Percentiles rank a stretch among this genome's conserved stretches.
These are phyloP conservation scores for Tadarida brasiliensis DNA, from an alignment of 2,797 vertebrate genomes.

Conservation along the genomic window DNA sequence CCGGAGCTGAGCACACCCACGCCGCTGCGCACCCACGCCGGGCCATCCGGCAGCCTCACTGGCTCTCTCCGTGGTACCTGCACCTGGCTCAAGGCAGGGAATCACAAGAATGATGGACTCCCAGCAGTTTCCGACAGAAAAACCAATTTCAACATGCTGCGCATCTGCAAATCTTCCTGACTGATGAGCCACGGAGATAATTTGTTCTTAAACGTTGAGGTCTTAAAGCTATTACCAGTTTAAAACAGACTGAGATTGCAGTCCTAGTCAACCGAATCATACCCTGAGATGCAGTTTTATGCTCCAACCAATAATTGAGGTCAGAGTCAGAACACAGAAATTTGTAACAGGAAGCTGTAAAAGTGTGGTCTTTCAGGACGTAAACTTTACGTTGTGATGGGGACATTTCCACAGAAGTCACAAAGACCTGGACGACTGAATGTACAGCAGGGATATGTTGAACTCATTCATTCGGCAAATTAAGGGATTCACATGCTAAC, in stretches of 20 bases:
- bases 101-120: too few species aligned
- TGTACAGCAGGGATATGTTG: neutral
- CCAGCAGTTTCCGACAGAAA: neutral
- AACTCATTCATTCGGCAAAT: neutral
- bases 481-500: neutral
- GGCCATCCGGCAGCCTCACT: too few species aligned
- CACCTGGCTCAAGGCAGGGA: too few species aligned
- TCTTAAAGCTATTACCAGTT: neutral
- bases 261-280: too few species aligned
- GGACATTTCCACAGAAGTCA: neutral
- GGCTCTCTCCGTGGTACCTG: too few species aligned
- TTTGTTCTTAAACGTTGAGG: neutral
- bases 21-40: fast-evolving
- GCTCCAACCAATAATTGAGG: neutral
- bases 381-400: neutral
- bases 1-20: too few species aligned
- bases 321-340: neutral
- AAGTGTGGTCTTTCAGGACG: neutral
- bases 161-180: neutral
- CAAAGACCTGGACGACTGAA: neutral
- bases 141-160: neutral
- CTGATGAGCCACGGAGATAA: neutral
- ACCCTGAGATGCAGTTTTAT: neutral
- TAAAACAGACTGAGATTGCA: neutral
- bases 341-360: neutral